Evolutionary conservation across 2,113 vertebrate genomes (phyloP).

Genomic region (Crotalus tigris): DNA sequence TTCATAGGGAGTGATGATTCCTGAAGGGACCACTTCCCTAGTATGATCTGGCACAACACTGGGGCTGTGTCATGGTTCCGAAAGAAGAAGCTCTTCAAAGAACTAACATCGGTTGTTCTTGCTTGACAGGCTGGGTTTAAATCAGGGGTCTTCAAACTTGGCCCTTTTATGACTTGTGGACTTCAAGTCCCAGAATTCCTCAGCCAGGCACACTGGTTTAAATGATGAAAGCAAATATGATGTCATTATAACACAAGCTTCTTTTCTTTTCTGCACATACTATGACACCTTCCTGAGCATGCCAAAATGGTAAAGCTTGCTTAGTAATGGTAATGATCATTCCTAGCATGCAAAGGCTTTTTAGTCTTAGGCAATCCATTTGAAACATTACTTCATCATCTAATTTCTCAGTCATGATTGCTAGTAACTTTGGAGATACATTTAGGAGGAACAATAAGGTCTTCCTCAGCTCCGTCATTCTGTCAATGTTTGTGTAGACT

Average conservation of each 20-base stretch:
- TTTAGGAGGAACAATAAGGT: not conserved
- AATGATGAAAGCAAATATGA: not conserved
- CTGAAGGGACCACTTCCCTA: not conserved
- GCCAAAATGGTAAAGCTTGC: not conserved
- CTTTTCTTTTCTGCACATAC: not conserved
- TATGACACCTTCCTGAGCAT: not conserved
- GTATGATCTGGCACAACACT: not conserved
- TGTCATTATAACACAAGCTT: not conserved
- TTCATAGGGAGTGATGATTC: not conserved
- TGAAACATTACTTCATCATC: not conserved
- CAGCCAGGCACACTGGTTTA: not conserved
- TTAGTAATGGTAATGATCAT: not conserved
- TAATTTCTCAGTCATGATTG: not conserved
- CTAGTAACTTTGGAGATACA: not conserved
- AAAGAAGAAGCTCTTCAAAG: too few relatives aligned
- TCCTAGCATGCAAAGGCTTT: not conserved
- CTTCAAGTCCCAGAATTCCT: too few relatives aligned
- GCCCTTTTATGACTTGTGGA: too few relatives aligned
- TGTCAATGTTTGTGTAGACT: not conserved
- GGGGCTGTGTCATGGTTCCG: not conserved
- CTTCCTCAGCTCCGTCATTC: not conserved
- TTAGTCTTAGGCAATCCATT: not conserved
- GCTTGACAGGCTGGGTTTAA: not conserved
- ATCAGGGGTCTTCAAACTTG: too few relatives aligned
- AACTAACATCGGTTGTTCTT: too few relatives aligned